These are phyloP conservation scores for Acanthoscelides obtectus DNA, from an alignment of 2,888 invertebrate species.

Conservation along the genomic window DNA sequence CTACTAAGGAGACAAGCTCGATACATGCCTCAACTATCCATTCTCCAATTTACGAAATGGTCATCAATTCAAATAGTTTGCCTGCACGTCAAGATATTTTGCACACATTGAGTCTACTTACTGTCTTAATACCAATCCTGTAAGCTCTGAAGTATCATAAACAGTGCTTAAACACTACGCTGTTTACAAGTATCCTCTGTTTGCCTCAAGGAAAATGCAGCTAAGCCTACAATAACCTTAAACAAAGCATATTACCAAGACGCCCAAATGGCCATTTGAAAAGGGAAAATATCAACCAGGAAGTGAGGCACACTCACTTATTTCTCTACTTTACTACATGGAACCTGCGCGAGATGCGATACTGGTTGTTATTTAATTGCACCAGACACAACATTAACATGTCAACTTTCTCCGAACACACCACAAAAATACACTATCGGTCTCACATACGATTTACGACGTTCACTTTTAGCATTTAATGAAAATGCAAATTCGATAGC, in stretches of 20 bases:
- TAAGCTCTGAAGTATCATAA: no score
- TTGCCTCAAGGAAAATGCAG: no score
- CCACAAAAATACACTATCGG: not conserved
- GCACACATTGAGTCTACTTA: no score
- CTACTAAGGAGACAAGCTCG: no score
- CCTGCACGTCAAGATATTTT: no score
- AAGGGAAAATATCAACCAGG: not conserved
- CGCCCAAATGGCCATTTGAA: not conserved
- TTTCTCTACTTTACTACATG: not conserved
- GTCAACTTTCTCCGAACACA: not conserved
- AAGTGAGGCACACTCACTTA: not conserved
- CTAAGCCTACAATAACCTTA: no score
- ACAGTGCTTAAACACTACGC: no score
- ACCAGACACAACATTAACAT: not conserved
- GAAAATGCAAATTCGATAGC: not conserved
- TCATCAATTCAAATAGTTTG: no score
- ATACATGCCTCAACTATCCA: no score
- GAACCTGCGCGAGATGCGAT: not conserved
- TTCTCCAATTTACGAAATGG: no score
- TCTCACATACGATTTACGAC: not conserved
- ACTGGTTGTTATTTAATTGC: not conserved
- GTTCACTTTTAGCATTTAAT: not conserved
- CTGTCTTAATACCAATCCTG: no score
- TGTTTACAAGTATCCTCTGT: no score
- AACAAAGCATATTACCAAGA: not conserved